Percentiles rank a stretch among this genome's conserved stretches.
Conservation (phyloP, 2,888 invertebrate genomes). For the Tipula confusa region DNA sequence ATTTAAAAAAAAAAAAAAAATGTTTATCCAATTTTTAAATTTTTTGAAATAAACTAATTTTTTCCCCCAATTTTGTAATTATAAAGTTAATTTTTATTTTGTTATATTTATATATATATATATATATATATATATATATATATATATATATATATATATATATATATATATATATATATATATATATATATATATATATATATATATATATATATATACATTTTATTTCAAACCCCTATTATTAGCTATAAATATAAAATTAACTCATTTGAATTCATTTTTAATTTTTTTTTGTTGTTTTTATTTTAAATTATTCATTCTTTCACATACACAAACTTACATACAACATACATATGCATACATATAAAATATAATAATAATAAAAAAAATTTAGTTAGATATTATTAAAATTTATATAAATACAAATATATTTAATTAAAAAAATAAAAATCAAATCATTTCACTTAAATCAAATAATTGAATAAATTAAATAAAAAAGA, state of each 20-base stretch:
- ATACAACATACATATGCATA: neutral
- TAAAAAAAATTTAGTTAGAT: neutral
- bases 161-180: neutral
- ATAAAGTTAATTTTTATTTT: slow-evolving; percentile 1
- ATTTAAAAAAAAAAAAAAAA: neutral
- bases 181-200: neutral
- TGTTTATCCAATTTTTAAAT: slow-evolving; percentile 7
- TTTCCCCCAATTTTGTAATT: neutral
- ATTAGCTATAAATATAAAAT: neutral
- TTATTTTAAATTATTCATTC: slow-evolving; percentile 9
- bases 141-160: neutral
- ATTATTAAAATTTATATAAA: slow-evolving; percentile 20
- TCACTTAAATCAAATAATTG: slow-evolving; percentile 15
- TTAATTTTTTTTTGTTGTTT: neutral
- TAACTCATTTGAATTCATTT: slow-evolving; percentile 1
- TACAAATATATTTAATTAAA: slow-evolving; percentile 15
- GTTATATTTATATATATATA: neutral
- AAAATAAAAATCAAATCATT: neutral
- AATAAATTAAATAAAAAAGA: neutral
- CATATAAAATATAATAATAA: neutral
- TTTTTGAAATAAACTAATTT: no score
- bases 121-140: neutral
- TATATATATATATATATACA: neutral
- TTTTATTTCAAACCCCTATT: neutral
- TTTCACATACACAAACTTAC: neutral